Conservation (phyloP, 2,113 vertebrate species). For the Isurus oxyrinchus region DNA sequence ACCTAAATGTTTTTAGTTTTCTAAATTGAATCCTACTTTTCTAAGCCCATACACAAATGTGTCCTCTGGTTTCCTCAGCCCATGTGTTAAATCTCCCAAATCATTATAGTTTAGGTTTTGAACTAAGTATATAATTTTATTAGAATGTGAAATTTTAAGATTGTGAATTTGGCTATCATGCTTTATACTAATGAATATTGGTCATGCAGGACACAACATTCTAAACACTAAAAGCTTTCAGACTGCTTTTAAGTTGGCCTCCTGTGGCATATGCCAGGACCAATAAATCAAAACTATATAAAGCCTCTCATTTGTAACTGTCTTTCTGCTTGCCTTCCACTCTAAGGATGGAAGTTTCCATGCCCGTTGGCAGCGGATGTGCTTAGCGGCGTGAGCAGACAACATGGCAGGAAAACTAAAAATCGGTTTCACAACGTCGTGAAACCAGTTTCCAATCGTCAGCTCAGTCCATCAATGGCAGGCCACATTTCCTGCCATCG, state of each 20-base stretch:
- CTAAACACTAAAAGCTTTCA: not conserved
- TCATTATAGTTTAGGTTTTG: not conserved
- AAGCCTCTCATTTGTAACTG: not conserved
- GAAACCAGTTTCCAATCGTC: too few species aligned
- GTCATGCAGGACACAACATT: not conserved
- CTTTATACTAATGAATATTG: not conserved
- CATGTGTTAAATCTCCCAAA: not conserved
- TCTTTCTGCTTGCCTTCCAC: not conserved
- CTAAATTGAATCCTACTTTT: not conserved
- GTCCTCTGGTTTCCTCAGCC: not conserved
- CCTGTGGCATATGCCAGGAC: not conserved
- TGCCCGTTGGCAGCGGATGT: too few species aligned
- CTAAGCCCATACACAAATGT: not conserved
- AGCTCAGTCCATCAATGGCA: too few species aligned
- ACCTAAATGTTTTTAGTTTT: not conserved
- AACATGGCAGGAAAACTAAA: too few species aligned
- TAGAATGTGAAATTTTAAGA: not conserved
- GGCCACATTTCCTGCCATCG: too few species aligned
- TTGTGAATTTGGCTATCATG: not conserved
- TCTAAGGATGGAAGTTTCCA: too few species aligned
- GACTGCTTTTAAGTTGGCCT: not conserved
- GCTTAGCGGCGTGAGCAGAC: too few species aligned
- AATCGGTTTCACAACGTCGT: too few species aligned
- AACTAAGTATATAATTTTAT: not conserved
- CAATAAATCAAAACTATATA: not conserved